These are phyloP conservation scores for Cephalopachus bancanus DNA, from an alignment of 2,797 vertebrate species.

Conservation along the genomic window DNA sequence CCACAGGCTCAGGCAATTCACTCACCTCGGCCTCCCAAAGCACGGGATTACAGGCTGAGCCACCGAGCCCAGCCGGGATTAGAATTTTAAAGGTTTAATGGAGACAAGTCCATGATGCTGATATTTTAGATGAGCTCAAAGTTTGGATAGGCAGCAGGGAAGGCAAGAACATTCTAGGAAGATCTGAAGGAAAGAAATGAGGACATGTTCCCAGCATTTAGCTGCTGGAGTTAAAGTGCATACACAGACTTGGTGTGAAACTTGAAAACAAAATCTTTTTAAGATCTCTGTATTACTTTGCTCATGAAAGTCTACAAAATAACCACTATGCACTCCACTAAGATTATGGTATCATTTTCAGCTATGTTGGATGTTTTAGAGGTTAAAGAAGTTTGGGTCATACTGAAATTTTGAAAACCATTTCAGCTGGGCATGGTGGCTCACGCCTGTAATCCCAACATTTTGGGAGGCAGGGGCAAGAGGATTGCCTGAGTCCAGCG, in stretches of 20 bases:
- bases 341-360: neutral
- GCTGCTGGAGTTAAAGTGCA: neutral
- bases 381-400: neutral
- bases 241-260: neutral
- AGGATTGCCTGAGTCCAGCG: too few relatives aligned
- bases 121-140: neutral
- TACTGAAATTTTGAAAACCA: neutral
- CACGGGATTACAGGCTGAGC: too few relatives aligned
- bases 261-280: slow-evolving; percentile 27
- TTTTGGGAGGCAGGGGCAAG: too few relatives aligned
- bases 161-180: neutral
- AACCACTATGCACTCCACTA: neutral
- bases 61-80: neutral
- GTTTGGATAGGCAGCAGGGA: neutral
- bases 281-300: neutral
- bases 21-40: too few relatives aligned
- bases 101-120: neutral
- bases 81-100: neutral
- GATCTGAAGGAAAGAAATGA: neutral
- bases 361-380: neutral
- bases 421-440: too few relatives aligned
- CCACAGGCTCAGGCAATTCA: too few relatives aligned
- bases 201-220: neutral
- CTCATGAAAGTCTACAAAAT: neutral
- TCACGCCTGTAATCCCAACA: too few relatives aligned